Evolutionary conservation across 2,797 vertebrate species (phyloP).

Genomic region (Setipinna tenuifilis): DNA sequence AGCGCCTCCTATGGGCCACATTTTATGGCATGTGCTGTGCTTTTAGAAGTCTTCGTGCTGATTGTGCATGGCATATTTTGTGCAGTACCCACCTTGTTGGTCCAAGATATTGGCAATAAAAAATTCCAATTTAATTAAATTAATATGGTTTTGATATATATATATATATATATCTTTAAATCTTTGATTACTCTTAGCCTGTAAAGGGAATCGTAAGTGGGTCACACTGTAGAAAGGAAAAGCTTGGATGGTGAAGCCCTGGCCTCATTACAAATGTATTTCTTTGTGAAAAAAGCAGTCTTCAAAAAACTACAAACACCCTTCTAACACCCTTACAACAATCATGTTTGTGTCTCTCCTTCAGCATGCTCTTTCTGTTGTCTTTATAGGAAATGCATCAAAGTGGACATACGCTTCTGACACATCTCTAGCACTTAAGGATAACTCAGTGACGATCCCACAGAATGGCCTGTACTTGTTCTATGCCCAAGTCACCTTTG

Average conservation of each 20-base stretch:
- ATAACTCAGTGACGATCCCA: neutral
- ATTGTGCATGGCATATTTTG: no score
- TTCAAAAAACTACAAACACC: neutral
- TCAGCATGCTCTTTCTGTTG: neutral
- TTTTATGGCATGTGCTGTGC: no score
- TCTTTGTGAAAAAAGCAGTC: neutral
- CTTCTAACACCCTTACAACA: neutral
- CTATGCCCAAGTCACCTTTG: slow-evolving; percentile 1
- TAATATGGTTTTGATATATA: no score
- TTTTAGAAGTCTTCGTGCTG: no score
- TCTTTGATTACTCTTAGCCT: no score
- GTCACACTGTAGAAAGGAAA: no score
- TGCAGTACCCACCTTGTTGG: no score
- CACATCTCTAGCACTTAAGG: neutral
- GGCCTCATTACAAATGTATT: neutral
- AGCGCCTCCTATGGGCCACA: no score
- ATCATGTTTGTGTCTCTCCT: neutral
- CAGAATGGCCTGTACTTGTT: neutral
- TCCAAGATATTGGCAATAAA: no score
- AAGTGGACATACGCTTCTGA: neutral
- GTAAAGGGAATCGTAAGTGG: no score
- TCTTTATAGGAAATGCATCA: neutral
- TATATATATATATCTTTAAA: no score
- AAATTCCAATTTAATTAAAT: no score
- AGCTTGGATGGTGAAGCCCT: neutral